Conservation (phyloP, 2,113 vertebrate genomes). For the Sterna hirundo region DNA sequence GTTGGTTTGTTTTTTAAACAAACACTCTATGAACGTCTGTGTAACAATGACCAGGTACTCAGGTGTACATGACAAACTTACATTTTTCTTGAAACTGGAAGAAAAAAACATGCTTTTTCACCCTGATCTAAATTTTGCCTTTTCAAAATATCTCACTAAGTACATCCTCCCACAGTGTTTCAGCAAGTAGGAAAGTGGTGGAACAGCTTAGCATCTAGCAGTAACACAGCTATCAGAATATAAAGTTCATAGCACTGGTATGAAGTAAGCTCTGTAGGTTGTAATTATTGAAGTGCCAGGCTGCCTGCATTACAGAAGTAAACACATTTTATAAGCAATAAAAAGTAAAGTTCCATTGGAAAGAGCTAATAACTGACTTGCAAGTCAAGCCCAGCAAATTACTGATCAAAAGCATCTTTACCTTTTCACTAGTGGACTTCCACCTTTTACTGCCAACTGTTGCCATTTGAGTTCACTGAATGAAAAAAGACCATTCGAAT, state of each 20-base stretch:
- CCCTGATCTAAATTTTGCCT: slow-evolving; percentile 14
- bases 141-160: slow-evolving; percentile 37
- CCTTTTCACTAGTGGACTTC: background rate
- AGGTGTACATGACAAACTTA: background rate
- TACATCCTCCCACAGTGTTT: slow-evolving; percentile 54
- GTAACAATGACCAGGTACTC: background rate
- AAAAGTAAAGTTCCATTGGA: background rate
- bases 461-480: background rate
- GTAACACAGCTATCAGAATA: slow-evolving; percentile 20
- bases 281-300: slow-evolving; percentile 48
- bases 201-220: slow-evolving; percentile 28
- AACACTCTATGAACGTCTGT: background rate
- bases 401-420: background rate
- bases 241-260: background rate
- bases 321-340: slow-evolving; percentile 10
- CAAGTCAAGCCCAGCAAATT: background rate
- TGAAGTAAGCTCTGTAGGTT: slow-evolving; percentile 30
- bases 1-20: background rate
- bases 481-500: background rate
- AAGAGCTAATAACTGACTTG: background rate
- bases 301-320: slow-evolving; percentile 7
- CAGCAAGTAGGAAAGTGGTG: slow-evolving; percentile 5
- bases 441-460: background rate
- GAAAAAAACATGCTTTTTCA: slow-evolving; percentile 3
- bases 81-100: background rate